phyloP scores from a whole-genome alignment of 2,113 vertebrate species.

The Cromileptes altivelis region DNA sequence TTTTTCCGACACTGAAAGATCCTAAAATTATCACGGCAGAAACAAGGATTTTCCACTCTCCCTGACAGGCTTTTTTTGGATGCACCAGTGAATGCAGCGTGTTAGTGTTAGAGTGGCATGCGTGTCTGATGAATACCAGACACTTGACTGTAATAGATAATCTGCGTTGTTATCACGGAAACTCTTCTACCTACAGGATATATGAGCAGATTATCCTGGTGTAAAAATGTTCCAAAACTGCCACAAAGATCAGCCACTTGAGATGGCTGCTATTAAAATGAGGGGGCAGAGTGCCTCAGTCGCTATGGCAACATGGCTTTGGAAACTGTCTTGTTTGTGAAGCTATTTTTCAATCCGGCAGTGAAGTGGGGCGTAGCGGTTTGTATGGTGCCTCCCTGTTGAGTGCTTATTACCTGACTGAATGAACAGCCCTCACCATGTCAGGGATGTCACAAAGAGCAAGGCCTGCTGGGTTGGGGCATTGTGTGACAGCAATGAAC shows the following conservation, averaged over 20 bases:
- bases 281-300: constrained; percentile 21
- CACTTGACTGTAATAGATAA: neutral
- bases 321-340: constrained; percentile 31
- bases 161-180: neutral
- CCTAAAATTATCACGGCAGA: neutral
- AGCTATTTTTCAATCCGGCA: constrained; percentile 51
- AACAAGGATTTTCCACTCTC: neutral
- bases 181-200: too few relatives aligned
- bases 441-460: constrained; percentile 48
- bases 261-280: constrained; percentile 14
- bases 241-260: constrained; percentile 14
- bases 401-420: constrained; percentile 64
- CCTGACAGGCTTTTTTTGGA: neutral
- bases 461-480: constrained; percentile 19
- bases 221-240: constrained; percentile 9
- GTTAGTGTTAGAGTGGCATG: neutral
- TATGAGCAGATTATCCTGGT: too few relatives aligned
- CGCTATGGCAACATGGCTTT: constrained; percentile 43
- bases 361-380: constrained; percentile 43
- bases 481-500: neutral
- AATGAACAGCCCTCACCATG: constrained; percentile 45
- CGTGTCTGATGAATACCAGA: constrained; percentile 3
- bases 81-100: neutral
- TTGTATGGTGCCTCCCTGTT: constrained; percentile 46
- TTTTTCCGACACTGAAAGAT: neutral